These are phyloP conservation scores for Paedocypris sp. DNA, from an alignment of 2,113 vertebrate species.

Conservation along the genomic window DNA sequence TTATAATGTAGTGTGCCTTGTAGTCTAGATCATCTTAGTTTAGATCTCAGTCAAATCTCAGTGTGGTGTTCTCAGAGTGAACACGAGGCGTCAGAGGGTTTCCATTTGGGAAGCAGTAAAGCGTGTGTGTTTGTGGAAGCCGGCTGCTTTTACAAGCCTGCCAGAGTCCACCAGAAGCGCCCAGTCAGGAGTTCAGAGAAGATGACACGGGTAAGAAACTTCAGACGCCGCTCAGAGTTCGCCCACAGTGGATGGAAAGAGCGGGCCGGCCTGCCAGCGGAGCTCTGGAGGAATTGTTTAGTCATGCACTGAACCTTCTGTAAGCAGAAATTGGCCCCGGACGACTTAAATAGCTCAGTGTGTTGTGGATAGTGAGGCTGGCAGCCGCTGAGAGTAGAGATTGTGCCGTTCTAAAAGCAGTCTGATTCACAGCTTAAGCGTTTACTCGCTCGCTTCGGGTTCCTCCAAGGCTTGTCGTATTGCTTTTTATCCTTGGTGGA, in stretches of 20 bases:
- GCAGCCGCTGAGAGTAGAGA: constrained; percentile 9
- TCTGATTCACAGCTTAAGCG: constrained; percentile 9
- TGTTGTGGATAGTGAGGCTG: constrained; percentile 20
- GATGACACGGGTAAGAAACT: constrained; percentile 17
- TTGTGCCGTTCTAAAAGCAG: constrained; percentile 15
- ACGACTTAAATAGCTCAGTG: constrained; percentile 26
- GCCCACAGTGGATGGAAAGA: constrained; percentile 10
- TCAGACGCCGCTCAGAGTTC: not conserved
- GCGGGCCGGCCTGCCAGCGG: not conserved
- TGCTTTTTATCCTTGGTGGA: not conserved
- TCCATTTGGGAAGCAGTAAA: not conserved
- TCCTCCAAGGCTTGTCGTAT: not conserved
- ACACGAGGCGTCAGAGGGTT: too few relatives aligned
- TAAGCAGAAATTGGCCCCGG: not conserved
- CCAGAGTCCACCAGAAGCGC: too few relatives aligned
- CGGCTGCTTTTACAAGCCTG: not conserved
- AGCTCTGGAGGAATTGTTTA: constrained; percentile 20
- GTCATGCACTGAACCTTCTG: constrained; percentile 9
- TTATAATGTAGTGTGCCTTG: too few relatives aligned
- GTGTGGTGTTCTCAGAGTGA: too few relatives aligned
- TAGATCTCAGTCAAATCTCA: too few relatives aligned
- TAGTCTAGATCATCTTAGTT: too few relatives aligned
- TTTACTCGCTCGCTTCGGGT: not conserved
- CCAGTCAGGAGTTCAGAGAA: constrained; percentile 12
- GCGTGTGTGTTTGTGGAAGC: not conserved